Evolutionary conservation across 2,113 vertebrate species (phyloP), one percentile per base, ranked within the genome.

Genomic region (Picathartes gymnocephalus): DNA sequence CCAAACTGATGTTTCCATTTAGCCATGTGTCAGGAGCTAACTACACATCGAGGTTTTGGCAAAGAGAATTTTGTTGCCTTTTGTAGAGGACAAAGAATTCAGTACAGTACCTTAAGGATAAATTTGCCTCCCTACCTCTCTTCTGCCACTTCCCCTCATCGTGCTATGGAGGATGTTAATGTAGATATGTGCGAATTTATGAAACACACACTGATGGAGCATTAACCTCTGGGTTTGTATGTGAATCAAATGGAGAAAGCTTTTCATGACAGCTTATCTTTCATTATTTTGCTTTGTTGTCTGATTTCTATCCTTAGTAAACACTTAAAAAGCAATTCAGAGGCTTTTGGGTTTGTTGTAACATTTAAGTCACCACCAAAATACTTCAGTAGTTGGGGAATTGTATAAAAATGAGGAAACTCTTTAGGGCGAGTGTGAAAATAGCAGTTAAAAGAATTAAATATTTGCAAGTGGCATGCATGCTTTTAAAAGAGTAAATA

Each of bases 101-200:
- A 58, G 10, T 47, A 16, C 13, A 39, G 60, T 50, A 33, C 10
- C 15, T 73, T 35, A 9, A 50, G 53, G 13, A 58, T 33, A 62
- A 62, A 50, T 72, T 62, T 80, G 6, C 13, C 27, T 69, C 15
- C 11, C 4, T 4, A 12, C 2, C 4, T 62, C 35, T 68, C 23
- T 21, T 48, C 19, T 13, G 3, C 11, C 0, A 1, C 21, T 28
- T 50, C 3, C 5, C 15, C 20, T 0, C 1, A 4, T 0, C 3
- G 44, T 60, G 10, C 7, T 48, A 19, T 20, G 17, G 60, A 37
- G 40, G 6, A 58, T 66, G 25, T 44, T 56, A 57, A 65, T 8
- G 25, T 45, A 68, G 45, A 48, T 45, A 37, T 20, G 13, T 79
- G 53, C 9, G 76, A 74, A 47, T 66, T 44, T 64, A 45, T 39